Base-by-base conservation (phyloP, 2,797 vertebrate genomes). In the Mycteria americana region DNA sequence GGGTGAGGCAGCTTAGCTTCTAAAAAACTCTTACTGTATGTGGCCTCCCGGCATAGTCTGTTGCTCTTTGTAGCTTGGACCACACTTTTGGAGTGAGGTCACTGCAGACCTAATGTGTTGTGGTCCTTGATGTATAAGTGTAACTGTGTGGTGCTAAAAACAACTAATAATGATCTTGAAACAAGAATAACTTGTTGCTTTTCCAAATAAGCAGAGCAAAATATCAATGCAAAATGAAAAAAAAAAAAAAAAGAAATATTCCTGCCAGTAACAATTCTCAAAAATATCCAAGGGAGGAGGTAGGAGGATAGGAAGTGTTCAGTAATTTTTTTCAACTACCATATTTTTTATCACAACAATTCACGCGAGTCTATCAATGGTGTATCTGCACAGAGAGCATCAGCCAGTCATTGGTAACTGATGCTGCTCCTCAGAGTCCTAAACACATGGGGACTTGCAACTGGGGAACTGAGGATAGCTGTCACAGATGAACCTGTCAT, bases 291-390 rank as follows among this genome's bases (percentile, higher is more conserved):
- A 37, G 60, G 77, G 24, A 87, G 46, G 39, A 94, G 19, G 35
- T 5, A 57, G 77, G 12, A 84, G 17, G 24, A 53, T 41, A 73
- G 48, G 46, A 92, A 82, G 7, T 27, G 16, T 56, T 84, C 13
- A 18, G 31, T 41, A 41, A 54, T 33, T 65, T 76, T 35, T 92
- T 27, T 53, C 4, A 8, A 53, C n/a, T 62, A 13, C 28, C 5
- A 3, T 60, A 54, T 5, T 62, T 80, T 80, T 76, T n/a, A 50
- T 79, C 51, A 62, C 30, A 46, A 23, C 51, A 78, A 17, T 54
- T 72, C 17, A 43, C 1, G 1, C 0, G 15, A 75, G 31, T 51
- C 24, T 88, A 2, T 43, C 43, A 23, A 4, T 17, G 5, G 9
- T 59, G 35, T 17, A 43, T 72, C 75, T 74, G 43, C 60, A 54